These are phyloP conservation scores for Anthopleura xanthogrammica DNA, from an alignment of 92 coral and sea anemone genomes.

Conservation along the genomic window DNA sequence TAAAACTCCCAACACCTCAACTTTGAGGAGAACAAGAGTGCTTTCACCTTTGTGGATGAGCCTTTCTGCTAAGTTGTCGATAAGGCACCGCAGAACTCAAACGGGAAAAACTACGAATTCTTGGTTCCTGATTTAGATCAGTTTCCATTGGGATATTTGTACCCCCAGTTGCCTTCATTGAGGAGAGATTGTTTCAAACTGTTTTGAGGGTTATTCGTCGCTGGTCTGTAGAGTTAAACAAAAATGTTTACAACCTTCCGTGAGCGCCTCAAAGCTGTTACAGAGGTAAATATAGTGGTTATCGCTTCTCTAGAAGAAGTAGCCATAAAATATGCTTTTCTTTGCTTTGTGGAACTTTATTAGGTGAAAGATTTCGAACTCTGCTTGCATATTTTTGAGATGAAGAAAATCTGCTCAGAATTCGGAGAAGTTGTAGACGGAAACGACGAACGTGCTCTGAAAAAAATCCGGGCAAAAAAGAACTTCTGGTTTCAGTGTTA, in stretches of 20 bases:
- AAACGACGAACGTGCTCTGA: too few species aligned
- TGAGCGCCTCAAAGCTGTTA: constrained; percentile 5
- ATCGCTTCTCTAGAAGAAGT: too few species aligned
- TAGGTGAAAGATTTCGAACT: too few species aligned
- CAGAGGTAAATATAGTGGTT: constrained; percentile 36
- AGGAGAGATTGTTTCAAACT: background rate
- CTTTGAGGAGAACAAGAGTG: background rate
- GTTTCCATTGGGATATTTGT: too few species aligned
- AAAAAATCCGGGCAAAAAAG: too few species aligned
- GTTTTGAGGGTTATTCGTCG: background rate
- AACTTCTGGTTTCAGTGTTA: background rate
- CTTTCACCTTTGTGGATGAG: background rate
- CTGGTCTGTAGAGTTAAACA: background rate
- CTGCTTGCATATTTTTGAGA: background rate
- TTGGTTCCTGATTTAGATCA: background rate
- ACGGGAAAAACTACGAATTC: background rate
- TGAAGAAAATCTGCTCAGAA: background rate
- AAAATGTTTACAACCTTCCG: constrained; percentile 47
- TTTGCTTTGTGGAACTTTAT: too few species aligned
- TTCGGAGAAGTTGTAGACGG: background rate
- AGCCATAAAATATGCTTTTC: too few species aligned
- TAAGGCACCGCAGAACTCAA: background rate
- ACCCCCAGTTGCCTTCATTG: background rate
- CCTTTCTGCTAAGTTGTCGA: background rate
- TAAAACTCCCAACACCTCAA: background rate